Evolutionary conservation across 1,140 invertebrate species (phyloP), one percentile per base, ranked within the genome.

Genomic region (Pantala flavescens): DNA sequence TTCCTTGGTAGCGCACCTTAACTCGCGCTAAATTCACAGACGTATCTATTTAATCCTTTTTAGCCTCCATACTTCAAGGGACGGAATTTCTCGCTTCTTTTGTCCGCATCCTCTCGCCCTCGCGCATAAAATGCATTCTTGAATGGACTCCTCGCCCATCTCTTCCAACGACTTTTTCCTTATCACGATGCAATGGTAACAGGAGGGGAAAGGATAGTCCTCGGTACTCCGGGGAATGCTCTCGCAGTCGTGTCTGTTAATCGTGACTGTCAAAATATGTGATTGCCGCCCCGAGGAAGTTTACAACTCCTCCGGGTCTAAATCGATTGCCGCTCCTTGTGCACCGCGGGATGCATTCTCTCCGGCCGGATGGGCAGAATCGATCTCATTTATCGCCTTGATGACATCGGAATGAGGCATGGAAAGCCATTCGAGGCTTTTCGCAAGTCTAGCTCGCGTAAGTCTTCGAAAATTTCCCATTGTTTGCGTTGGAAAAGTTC

Each of bases 1-100:
- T 63, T 63, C 49, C 49, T 3, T 21, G 12, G 49, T 63, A 21
- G 49, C n/a, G 16, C 14, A 63, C 14, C 49, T 16, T 19, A 63
- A 16, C 49, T 21, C 49, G 49, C 49, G 49, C 1, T 63, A 63
- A 63, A 63, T 21, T 63, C 49, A 16, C 5, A 16, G 49, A 63
- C 49, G 49, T 63, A 63, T 63, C 49, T 21, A 63, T 63, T 63
- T 63, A 63, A 63, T 63, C 14, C 49, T 63, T 63, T 63, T 63
- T 63, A 21, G n/a, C n/a, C 49, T 63, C 49, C 49, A 16, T 36
- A 36, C 28, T 36, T 36, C 28, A 36, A 36, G 28, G 28, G 28
- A 9, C 28, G 28, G 28, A 36, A 36, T 36, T 36, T 36, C 28
- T 36, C 28, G 28, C 28, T 63, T 21, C 49, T 63, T 63, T 63